These are phyloP conservation scores for Pangasius djambal DNA, from an alignment of 2,797 vertebrate genomes.

Conservation along the genomic window DNA sequence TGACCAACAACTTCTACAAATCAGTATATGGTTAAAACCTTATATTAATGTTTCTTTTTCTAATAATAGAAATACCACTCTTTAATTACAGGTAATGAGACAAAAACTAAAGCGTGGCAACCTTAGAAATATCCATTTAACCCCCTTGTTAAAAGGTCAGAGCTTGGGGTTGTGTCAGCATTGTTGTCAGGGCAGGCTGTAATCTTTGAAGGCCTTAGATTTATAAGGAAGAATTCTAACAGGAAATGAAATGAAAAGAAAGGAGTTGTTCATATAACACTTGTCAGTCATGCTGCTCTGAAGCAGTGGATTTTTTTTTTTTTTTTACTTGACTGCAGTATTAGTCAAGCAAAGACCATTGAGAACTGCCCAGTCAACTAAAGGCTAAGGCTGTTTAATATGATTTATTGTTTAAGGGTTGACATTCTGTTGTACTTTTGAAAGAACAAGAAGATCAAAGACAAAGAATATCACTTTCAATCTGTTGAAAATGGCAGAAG, in stretches of 20 bases:
- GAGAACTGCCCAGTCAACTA: neutral
- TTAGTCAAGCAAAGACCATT: neutral
- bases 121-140: conserved; percentile 12
- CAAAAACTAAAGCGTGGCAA: neutral
- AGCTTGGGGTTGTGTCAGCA: conserved; percentile 5
- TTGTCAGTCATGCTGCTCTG: neutral
- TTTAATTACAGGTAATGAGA: conserved; percentile 9
- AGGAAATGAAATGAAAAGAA: conserved; percentile 2
- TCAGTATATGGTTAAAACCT: neutral
- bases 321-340: neutral
- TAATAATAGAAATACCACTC: conserved; percentile 3
- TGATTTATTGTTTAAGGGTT: neutral
- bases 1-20: neutral
- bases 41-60: neutral
- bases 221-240: neutral
- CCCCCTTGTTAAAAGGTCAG: conserved; percentile 27
- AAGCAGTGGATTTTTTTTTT: neutral
- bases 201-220: neutral
- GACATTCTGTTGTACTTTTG: neutral
- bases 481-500: neutral
- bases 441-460: neutral
- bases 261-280: neutral
- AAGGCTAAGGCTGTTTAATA: neutral
- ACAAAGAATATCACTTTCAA: neutral
- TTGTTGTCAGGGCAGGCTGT: neutral